Base-by-base conservation (phyloP, 2,888 invertebrate genomes). In the Tineola bisselliella region DNA sequence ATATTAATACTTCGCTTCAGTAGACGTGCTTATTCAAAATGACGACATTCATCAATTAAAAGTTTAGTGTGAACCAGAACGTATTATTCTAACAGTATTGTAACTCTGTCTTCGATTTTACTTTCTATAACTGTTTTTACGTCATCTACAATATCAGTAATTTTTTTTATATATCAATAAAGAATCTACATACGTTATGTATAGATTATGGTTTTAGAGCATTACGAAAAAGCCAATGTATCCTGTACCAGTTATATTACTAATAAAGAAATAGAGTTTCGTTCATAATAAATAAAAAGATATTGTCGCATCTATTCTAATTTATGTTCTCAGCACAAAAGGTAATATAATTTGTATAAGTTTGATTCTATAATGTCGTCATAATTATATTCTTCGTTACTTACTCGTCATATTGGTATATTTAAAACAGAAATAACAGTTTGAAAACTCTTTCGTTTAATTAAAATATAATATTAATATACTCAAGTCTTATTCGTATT, bases 11-110 rank as follows among this genome's bases (percentile, higher is more conserved):
- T 43, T 43, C 13, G 48, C 15, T 48, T 48, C 48, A 17, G 48
- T 48, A 17, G 48, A 17, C 48, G 48, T 15, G 3, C 48, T 5
- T 5, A 48, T 5, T 48, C 6, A 17, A 48, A 48, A 13, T 15
- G 15, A 15, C 13, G 48, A n/a, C 48, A 15, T 48, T 48, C 15
- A 13, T 17, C 15, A 44, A n/a, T 43, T 43, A 43, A 43, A 43
- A n/a, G 48, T 48, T 48, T 17, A 25, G 2, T 43, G n/a, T 48
- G 15, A 13, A 17, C 10, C 48, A 3, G 10, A 48, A 17, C 17
- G 48, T 48, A 48, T 48, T 48, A 48, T 48, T 3, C 15, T 48
- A 48, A 48, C 48, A 48, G 48, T 48, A 48, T 48, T 48, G 48
- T 48, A 8, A 48, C 17, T 48, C 10, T 6, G 25, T 4, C 25